Conservation (phyloP, 2,888 invertebrate species). For the Branchipolynoe longqiensis region DNA sequence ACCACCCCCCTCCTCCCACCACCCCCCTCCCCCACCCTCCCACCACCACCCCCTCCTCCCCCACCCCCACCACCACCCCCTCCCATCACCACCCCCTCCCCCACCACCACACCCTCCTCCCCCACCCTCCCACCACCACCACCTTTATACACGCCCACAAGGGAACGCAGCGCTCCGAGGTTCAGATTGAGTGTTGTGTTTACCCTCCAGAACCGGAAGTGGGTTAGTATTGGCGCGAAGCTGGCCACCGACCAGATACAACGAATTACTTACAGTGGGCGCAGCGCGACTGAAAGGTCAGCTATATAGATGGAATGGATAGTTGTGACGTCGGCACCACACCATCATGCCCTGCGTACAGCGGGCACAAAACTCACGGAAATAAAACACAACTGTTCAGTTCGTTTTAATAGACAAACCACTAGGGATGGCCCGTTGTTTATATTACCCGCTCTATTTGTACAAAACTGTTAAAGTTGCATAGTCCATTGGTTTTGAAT, state of each 20-base stretch:
- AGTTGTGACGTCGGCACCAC: too few species aligned
- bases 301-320: too few species aligned
- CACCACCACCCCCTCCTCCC: neutral
- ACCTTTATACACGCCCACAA: neutral
- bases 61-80: neutral
- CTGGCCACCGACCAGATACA: too few species aligned
- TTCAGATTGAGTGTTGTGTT: neutral
- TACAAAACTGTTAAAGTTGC: too few species aligned
- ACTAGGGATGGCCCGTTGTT: too few species aligned
- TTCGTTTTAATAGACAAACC: neutral
- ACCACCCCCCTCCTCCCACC: neutral
- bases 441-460: too few species aligned
- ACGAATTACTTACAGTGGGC: too few species aligned
- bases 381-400: neutral
- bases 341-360: too few species aligned
- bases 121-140: neutral
- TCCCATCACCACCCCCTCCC: neutral
- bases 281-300: too few species aligned
- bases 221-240: neutral
- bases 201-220: neutral
- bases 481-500: too few species aligned
- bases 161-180: neutral
- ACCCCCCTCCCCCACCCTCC: neutral
- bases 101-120: neutral
- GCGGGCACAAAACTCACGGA: neutral